A percentile compares a stretch with the other conserved stretches of the same genome.
Conservation (phyloP, 2,113 vertebrate genomes). For the Urocolius indicus region DNA sequence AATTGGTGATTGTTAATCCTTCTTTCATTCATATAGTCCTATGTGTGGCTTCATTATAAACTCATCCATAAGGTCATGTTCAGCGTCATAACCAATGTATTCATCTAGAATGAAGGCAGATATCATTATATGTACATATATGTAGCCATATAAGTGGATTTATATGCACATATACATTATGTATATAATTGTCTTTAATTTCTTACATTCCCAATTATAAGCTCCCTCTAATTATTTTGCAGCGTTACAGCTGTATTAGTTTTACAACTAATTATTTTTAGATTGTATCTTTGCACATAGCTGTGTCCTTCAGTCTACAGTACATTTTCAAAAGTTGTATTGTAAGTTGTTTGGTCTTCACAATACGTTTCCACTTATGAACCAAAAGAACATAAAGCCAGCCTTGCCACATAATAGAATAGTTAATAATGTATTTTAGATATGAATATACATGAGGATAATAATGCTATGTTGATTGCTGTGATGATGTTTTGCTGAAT, state of each 20-base stretch:
- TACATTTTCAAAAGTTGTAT: neutral
- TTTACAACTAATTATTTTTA: neutral
- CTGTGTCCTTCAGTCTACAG: neutral
- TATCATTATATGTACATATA: neutral
- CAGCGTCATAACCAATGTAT: neutral
- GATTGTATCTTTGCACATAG: neutral
- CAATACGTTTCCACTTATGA: neutral
- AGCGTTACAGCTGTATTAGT: neutral
- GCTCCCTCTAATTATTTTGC: neutral
- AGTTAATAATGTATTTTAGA: neutral
- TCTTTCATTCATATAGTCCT: neutral
- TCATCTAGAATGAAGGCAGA: neutral
- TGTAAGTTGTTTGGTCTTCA: neutral
- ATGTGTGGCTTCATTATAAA: neutral
- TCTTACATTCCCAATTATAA: neutral
- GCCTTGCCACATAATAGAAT: neutral
- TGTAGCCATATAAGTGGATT: neutral
- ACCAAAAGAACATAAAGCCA: neutral
- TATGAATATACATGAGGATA: neutral
- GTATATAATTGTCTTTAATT: conserved; percentile 3
- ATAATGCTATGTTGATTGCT: neutral
- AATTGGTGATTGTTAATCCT: neutral
- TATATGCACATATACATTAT: neutral
- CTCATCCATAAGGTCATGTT: neutral
- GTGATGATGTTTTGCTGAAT: neutral